phyloP scores from a whole-genome alignment of 2,888 invertebrate species.

The Diarsia mendica region DNA sequence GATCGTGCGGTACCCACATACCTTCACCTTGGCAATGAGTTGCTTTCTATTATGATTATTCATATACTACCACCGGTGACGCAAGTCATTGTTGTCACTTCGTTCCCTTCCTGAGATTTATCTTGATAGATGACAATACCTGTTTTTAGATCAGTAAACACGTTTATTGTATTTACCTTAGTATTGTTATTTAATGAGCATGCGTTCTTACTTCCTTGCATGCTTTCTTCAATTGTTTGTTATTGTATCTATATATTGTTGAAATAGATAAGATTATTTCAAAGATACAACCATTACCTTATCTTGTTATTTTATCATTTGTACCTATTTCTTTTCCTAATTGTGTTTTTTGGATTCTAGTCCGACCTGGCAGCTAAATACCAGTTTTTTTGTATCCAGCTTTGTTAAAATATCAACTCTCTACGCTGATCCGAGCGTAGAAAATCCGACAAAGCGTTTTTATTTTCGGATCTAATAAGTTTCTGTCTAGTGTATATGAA shows the following conservation, averaged over 20 bases:
- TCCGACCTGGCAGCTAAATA: too few relatives aligned
- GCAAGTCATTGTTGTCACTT: background rate
- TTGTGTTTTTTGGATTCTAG: too few relatives aligned
- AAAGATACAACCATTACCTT: too few relatives aligned
- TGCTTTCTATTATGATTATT: background rate
- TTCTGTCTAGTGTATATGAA: background rate
- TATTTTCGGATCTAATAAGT: background rate
- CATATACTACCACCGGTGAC: background rate
- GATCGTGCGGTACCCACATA: background rate
- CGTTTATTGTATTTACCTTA: slow-evolving; percentile 2
- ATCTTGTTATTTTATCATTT: too few relatives aligned
- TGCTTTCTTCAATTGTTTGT: background rate
- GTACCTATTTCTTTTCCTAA: too few relatives aligned
- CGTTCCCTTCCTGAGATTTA: background rate
- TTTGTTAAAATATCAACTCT: background rate
- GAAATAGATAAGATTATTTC: too few relatives aligned
- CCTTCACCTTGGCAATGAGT: background rate
- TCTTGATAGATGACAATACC: background rate
- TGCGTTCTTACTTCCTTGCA: slow-evolving; percentile 14
- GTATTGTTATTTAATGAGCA: background rate
- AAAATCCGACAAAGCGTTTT: background rate
- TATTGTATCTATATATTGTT: background rate
- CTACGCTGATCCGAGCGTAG: background rate
- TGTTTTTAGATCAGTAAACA: slow-evolving; percentile 21
- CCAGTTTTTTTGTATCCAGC: too few relatives aligned